phyloP scores from a whole-genome alignment of 2,113 vertebrate species.

The Ibidorhyncha struthersii region DNA sequence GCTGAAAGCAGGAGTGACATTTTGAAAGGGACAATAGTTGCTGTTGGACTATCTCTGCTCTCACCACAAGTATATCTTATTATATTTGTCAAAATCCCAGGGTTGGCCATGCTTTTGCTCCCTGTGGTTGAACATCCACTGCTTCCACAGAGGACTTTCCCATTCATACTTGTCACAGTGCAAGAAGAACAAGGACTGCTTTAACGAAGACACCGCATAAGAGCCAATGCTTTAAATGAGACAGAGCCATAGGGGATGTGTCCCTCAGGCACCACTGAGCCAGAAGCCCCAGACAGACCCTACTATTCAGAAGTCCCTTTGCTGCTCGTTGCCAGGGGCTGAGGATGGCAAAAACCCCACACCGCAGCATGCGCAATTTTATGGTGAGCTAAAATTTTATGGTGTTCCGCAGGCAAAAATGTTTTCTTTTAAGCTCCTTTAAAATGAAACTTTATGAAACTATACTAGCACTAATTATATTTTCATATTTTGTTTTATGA shows the following conservation, averaged over 20 bases:
- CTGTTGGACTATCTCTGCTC: not conserved
- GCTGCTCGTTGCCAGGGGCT: not conserved
- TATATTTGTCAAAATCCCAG: not conserved
- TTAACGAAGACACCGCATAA: not conserved
- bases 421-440: not conserved
- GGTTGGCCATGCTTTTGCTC: not conserved
- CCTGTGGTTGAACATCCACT: not conserved
- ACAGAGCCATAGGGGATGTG: not conserved
- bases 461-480: not conserved
- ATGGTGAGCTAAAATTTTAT: not conserved
- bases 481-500: not conserved
- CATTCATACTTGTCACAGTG: not conserved
- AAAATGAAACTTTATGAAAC: not conserved
- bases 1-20: not conserved
- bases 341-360: not conserved
- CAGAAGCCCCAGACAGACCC: not conserved
- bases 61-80: not conserved
- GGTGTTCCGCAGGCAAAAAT: not conserved
- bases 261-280: not conserved
- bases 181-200: not conserved
- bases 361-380: rapidly evolving
- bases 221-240: not conserved
- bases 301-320: not conserved
- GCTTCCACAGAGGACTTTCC: not conserved
- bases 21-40: not conserved